phyloP scores from a whole-genome alignment of 2,113 vertebrate species.

The Hiodon alosoides region DNA sequence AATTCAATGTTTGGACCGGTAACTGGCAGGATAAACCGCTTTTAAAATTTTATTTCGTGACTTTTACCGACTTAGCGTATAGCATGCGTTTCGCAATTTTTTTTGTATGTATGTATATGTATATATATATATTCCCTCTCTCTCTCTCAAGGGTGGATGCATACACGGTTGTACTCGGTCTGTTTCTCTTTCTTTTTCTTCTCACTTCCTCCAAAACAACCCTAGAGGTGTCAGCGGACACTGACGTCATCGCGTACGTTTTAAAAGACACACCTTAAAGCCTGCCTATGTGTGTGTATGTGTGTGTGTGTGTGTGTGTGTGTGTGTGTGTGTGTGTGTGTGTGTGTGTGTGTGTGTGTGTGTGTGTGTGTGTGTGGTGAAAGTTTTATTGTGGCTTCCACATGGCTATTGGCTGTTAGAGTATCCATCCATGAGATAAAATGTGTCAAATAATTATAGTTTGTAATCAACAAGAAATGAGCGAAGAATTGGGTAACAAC shows the following conservation, averaged over 20 bases:
- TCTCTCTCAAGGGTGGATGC: background rate
- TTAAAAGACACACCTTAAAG: too few relatives aligned
- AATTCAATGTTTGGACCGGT: conserved; percentile 13
- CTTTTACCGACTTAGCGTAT: background rate
- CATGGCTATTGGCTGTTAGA: too few relatives aligned
- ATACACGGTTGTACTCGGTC: background rate
- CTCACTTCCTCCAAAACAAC: conserved; percentile 30
- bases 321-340: too few relatives aligned
- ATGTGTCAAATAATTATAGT: too few relatives aligned
- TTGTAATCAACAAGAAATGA: too few relatives aligned
- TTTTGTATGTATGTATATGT: background rate
- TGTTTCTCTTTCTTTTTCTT: conserved; percentile 21
- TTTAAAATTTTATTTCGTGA: background rate
- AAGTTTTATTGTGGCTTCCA: too few relatives aligned
- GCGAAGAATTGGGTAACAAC: too few relatives aligned
- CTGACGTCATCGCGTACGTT: conserved; percentile 19
- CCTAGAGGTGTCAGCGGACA: conserved; percentile 3
- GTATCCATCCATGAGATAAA: too few relatives aligned
- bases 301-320: too few relatives aligned
- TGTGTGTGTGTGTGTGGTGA: too few relatives aligned
- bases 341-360: too few relatives aligned
- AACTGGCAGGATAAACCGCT: background rate
- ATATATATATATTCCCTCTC: background rate
- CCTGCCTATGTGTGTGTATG: too few relatives aligned
- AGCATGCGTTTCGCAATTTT: background rate